Base-by-base conservation (phyloP, 2,888 invertebrate species). In the Polyommatus icarus region DNA sequence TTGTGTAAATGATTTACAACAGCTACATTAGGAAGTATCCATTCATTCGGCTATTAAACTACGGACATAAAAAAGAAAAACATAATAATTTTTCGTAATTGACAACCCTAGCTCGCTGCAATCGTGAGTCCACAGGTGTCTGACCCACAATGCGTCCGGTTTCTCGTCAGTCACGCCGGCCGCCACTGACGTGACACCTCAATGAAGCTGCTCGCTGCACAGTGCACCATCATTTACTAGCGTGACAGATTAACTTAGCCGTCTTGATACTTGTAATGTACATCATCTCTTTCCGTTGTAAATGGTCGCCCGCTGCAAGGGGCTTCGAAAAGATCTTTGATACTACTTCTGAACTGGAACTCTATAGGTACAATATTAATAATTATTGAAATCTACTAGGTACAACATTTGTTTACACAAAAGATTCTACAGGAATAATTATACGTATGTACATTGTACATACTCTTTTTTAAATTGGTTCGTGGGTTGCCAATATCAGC, bases 101-200 rank as follows among this genome's bases (percentile, higher is more conserved):
- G 72, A 18, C 77, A 78, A 20, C 79, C 79, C 78, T 78, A 36
- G 36, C 12, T 78, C 32, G 57, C n/a, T 18, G 73, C 73, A 76
- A 75, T 76, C 76, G 40, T 77, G 54, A n/a, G 71, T 77, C 76
- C 46, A 77, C 78, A 77, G 79, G 79, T 78, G 77, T n/a, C 78
- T 78, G 79, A 78, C 78, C 79, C 77, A 76, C 79, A 77, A 78
- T 61, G 59, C 20, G 46, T 46, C 50, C 54, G 32, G 54, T 76
- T 54, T 76, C 77, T 29, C 15, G 24, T 54, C 46, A 18, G 76
- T 78, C 76, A 76, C 72, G 78, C 24, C n/a, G 46, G 50, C 59
- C 29, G 67, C 12, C 29, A 77, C 77, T 72, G 36, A 73, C 72
- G 75, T 77, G 59, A 77, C 79, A 24, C 59, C 61, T 67, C 67